phyloP scores from a whole-genome alignment of 2,888 invertebrate genomes.

The Athalia rosae region DNA sequence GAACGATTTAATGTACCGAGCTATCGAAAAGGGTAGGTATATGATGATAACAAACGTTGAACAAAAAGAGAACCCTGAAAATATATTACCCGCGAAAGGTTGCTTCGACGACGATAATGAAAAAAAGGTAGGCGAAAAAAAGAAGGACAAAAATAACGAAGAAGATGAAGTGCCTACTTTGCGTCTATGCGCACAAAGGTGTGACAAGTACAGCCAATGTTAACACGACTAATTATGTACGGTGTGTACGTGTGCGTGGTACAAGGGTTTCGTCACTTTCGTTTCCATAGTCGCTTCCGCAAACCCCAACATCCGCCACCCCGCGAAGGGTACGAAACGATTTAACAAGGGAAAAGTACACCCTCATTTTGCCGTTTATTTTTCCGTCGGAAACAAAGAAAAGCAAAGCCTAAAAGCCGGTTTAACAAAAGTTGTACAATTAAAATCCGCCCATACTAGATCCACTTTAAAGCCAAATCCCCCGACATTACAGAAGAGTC shows the following conservation, averaged over 20 bases:
- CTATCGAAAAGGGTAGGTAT: no score
- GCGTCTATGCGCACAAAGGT: not conserved
- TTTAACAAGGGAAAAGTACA: slow-evolving; percentile 34
- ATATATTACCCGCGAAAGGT: no score
- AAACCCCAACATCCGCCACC: not conserved
- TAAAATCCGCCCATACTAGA: not conserved
- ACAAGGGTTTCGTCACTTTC: slow-evolving; percentile 31
- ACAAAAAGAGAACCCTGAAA: no score
- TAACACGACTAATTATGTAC: slow-evolving; percentile 37
- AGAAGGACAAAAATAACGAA: not conserved
- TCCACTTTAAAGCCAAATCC: not conserved
- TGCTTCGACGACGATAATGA: no score
- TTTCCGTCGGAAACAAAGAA: not conserved
- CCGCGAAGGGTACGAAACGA: slow-evolving; percentile 26
- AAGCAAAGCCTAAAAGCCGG: slow-evolving; percentile 3
- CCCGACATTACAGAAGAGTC: not conserved
- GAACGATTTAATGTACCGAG: not conserved
- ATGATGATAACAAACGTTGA: no score
- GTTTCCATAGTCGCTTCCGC: not conserved
- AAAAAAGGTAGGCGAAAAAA: not conserved
- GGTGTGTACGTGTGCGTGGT: not conserved
- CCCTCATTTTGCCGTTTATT: not conserved
- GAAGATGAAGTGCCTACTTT: not conserved
- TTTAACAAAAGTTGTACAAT: slow-evolving; percentile 28
- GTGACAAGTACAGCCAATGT: slow-evolving; percentile 21